Percentiles rank a stretch among this genome's conserved stretches.
These are phyloP conservation scores for Hozukius guyotensis DNA, from an alignment of 2,797 vertebrate genomes.

Conservation along the genomic window DNA sequence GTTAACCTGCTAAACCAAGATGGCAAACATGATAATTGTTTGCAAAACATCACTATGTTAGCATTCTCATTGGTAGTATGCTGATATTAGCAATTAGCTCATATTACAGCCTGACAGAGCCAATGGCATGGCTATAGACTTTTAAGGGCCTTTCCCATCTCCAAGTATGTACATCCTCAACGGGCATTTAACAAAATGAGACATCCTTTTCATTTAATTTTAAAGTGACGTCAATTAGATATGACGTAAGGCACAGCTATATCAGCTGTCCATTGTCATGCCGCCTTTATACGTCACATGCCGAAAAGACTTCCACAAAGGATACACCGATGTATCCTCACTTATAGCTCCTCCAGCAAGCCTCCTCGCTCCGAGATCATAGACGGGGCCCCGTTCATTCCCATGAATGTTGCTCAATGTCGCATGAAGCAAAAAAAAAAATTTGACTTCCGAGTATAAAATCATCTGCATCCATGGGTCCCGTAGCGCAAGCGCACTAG, in stretches of 20 bases:
- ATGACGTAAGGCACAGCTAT: too few relatives aligned
- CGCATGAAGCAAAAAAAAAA: too few relatives aligned
- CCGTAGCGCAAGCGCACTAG: too few relatives aligned
- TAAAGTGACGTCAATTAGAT: background rate
- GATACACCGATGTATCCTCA: background rate
- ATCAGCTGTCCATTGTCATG: too few relatives aligned
- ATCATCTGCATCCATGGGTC: too few relatives aligned
- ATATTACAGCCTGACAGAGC: background rate
- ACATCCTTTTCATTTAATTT: background rate
- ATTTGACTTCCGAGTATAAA: too few relatives aligned
- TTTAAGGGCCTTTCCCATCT: background rate
- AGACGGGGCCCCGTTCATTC: too few relatives aligned
- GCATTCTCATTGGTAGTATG: background rate
- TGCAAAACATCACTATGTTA: background rate
- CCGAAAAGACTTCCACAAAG: background rate
- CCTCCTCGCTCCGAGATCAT: background rate
- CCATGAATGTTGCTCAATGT: too few relatives aligned
- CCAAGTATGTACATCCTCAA: background rate
- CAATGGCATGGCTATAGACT: too few relatives aligned
- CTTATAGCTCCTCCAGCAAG: background rate
- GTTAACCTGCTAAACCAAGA: background rate
- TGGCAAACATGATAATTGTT: background rate
- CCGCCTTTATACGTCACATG: background rate
- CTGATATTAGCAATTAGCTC: background rate
- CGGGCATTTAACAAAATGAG: background rate